phyloP scores from a whole-genome alignment of 2,113 vertebrate genomes.

The Stigmatopora argus region DNA sequence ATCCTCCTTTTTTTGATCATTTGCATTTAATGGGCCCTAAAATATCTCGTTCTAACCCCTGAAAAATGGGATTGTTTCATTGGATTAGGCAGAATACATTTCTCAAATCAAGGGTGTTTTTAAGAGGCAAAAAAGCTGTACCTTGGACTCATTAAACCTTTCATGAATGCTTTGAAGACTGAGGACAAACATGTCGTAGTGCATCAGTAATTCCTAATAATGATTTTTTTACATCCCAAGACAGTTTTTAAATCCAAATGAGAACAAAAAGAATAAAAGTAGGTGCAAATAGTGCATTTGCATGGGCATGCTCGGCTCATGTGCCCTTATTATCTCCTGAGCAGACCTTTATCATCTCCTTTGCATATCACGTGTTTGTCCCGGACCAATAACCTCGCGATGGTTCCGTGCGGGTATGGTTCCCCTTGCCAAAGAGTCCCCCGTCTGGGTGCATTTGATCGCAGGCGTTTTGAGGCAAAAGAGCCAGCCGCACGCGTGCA shows the following conservation, averaged over 20 bases:
- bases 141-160: neutral
- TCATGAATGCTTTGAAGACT: neutral
- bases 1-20: neutral
- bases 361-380: constrained; percentile 91
- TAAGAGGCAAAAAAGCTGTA: neutral
- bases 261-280: neutral
- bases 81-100: neutral
- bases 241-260: neutral
- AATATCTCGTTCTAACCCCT: neutral
- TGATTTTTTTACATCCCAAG: neutral
- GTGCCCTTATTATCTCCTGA: constrained; percentile 65
- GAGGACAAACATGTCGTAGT: neutral
- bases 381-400: constrained; percentile 80
- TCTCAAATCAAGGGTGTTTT: neutral
- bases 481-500: constrained; percentile 89
- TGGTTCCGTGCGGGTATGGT: constrained; percentile 77
- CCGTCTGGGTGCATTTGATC: constrained; percentile 87
- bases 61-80: neutral
- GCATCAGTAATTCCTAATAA: neutral
- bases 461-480: constrained; percentile 89
- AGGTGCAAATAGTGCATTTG: neutral
- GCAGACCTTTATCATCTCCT: constrained; percentile 79
- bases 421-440: constrained; percentile 72
- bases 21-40: constrained; percentile 14
- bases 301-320: constrained; percentile 16